Evolutionary conservation across 2,797 vertebrate species (phyloP).

Genomic region (Poeciliopsis presidionis): DNA sequence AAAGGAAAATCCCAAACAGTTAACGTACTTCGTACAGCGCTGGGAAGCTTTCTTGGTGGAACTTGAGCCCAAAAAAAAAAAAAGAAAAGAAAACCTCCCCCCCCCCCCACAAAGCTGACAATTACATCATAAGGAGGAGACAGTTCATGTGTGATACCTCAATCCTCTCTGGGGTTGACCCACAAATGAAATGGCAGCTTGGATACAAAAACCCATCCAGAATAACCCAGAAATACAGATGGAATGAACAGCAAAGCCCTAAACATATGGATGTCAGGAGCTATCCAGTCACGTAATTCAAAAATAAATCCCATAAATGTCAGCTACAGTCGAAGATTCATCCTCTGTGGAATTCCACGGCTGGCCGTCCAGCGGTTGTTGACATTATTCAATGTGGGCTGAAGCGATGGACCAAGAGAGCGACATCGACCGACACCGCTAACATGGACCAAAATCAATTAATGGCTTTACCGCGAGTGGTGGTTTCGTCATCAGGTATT

Average conservation of each 20-base stretch:
- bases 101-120: neutral
- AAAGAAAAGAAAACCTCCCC: no score
- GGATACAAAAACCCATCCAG: neutral
- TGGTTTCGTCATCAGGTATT: neutral
- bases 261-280: neutral
- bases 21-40: neutral
- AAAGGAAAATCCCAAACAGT: neutral
- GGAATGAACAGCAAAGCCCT: slow-evolving; percentile 5
- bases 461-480: neutral
- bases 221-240: slow-evolving; percentile 3
- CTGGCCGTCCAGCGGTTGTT: neutral
- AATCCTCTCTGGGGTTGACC: neutral
- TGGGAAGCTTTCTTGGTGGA: neutral
- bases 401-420: neutral
- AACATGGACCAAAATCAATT: slow-evolving; percentile 6
- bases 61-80: neutral
- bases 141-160: neutral
- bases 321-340: neutral
- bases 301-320: slow-evolving; percentile 1
- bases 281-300: neutral
- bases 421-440: neutral
- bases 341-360: neutral
- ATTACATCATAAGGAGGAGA: neutral
- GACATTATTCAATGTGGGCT: neutral
- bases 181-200: neutral